phyloP scores from a whole-genome alignment of 1,140 invertebrate genomes.

The Bombus superbus region DNA sequence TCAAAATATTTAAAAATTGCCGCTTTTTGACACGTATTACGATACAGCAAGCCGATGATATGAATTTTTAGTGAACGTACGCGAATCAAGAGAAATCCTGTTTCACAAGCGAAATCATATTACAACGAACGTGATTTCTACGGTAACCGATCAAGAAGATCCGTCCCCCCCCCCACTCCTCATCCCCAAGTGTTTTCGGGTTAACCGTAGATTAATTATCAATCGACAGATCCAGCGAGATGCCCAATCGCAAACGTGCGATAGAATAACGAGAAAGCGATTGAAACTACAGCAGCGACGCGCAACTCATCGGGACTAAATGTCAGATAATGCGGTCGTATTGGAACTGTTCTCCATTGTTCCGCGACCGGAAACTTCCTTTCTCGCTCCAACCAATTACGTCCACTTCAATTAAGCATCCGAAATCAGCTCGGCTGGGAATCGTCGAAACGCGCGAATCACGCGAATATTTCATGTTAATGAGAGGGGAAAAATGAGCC shows the following conservation, averaged over 20 bases:
- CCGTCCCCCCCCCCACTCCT: too few relatives aligned
- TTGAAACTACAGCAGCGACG: background rate
- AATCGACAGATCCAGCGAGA: background rate
- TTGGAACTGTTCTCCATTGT: constrained; percentile 7
- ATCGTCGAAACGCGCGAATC: background rate
- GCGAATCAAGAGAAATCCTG: background rate
- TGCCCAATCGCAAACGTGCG: background rate
- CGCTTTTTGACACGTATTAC: background rate
- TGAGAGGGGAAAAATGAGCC: background rate
- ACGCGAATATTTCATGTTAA: background rate
- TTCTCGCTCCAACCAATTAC: constrained; percentile 5
- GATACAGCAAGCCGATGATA: background rate
- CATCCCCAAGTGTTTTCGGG: background rate
- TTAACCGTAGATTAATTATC: background rate
- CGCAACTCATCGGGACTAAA: background rate
- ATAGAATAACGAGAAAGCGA: constrained; percentile 3
- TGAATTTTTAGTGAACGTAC: background rate
- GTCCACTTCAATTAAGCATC: constrained; percentile 20
- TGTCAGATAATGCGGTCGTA: constrained; percentile 16
- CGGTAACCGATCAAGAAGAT: background rate
- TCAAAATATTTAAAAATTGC: background rate
- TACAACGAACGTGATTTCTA: background rate
- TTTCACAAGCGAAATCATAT: background rate
- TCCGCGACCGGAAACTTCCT: constrained; percentile 20
- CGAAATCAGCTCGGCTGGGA: background rate